These are phyloP conservation scores for Drosophila lutescens DNA, from an alignment of 2,888 invertebrate genomes.

Conservation along the genomic window DNA sequence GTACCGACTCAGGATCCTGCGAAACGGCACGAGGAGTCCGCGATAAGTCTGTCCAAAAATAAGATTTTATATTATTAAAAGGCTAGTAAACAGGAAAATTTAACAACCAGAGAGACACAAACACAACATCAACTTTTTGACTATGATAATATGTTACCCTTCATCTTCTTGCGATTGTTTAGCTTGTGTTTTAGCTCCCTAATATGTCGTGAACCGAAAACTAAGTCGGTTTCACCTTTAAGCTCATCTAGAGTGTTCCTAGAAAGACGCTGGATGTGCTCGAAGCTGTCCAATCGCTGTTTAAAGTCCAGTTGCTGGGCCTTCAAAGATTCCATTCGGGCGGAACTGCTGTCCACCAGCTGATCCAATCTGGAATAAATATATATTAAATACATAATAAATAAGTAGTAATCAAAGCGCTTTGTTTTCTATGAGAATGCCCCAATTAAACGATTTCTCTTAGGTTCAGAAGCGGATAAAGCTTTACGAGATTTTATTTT, in stretches of 20 bases:
- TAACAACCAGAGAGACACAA: not conserved
- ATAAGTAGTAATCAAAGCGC: not conserved
- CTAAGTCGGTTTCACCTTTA: constrained; percentile 81
- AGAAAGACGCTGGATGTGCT: constrained; percentile 83
- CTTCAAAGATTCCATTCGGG: constrained; percentile 83
- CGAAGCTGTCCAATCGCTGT: constrained; percentile 83
- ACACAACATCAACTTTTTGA: constrained; percentile 26
- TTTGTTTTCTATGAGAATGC: not conserved
- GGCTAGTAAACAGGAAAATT: not conserved
- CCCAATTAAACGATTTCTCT: constrained; percentile 4
- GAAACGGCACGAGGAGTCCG: constrained; percentile 44
- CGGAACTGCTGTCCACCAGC: constrained; percentile 83
- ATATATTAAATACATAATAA: constrained; percentile 1
- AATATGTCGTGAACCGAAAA: constrained; percentile 48
- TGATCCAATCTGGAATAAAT: constrained; percentile 80
- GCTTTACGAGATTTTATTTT: not conserved
- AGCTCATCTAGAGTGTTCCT: constrained; percentile 83
- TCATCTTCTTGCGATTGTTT: constrained; percentile 55
- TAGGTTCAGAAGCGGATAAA: not conserved
- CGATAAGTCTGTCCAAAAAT: constrained; percentile 47
- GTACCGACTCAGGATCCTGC: not conserved
- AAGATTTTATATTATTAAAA: not conserved
- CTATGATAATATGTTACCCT: constrained; percentile 47
- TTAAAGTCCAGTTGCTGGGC: constrained; percentile 83
- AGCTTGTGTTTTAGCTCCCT: constrained; percentile 47